These are phyloP conservation scores for Lepidurus arcticus DNA, from an alignment of 1,140 invertebrate genomes.

Conservation along the genomic window DNA sequence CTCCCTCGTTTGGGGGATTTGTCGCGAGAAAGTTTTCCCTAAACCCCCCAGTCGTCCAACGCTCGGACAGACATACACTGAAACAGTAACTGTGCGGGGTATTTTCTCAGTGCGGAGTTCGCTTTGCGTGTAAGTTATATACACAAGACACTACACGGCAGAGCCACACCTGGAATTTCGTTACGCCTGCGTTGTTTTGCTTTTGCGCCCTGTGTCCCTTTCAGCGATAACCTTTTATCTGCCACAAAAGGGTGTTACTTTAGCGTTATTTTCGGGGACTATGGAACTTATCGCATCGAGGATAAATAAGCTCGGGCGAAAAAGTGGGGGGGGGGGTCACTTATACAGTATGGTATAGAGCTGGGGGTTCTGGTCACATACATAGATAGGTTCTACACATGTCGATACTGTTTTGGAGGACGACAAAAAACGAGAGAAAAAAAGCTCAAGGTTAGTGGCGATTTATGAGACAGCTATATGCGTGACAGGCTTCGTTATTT, in stretches of 20 bases:
- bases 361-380: neutral
- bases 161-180: conserved; percentile 18
- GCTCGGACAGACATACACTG: neutral
- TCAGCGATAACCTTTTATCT: neutral
- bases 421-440: neutral
- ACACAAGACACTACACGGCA: neutral
- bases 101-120: neutral
- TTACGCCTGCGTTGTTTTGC: conserved; percentile 13
- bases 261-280: neutral
- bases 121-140: neutral
- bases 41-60: neutral
- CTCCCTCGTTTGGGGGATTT: too few species aligned
- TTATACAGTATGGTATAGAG: neutral
- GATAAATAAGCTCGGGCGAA: neutral
- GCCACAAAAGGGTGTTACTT: neutral
- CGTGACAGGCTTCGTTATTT: neutral
- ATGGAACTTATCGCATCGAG: neutral
- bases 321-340: neutral
- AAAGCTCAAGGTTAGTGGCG: neutral
- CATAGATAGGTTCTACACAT: neutral
- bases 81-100: neutral
- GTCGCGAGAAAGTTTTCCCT: too few species aligned
- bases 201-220: neutral
- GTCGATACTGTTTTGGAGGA: neutral
- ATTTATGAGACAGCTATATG: neutral